Base-by-base conservation (phyloP, 2,888 invertebrate genomes). In the Drosophila engyochracea region DNA sequence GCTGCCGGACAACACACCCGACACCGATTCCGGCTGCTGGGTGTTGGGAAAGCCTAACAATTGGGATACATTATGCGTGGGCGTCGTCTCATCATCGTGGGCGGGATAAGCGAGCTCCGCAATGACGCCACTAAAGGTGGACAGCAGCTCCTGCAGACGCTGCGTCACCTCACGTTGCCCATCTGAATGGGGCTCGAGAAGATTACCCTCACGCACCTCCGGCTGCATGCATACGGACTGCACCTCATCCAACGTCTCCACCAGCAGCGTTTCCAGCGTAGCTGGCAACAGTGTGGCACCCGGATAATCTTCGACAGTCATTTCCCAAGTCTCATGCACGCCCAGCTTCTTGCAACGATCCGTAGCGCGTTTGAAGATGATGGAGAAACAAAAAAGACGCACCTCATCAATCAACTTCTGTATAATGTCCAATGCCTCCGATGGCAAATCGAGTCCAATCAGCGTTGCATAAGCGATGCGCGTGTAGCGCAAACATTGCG, bases 371-470 rank as follows among this genome's bases (percentile, higher is more conserved):
- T 97, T 97, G 68, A 99, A 96, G 78, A 98, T 95, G 73, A 96
- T 96, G 12, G 96, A 95, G 95, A 98, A 96, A 82, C 98, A 98
- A 92, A 97, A 96, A 66, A 97, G 94, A 78, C 98, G 95, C 88
- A 98, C 95, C 92, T 98, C 97, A 92, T 98, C 96, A 79, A 98
- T 96, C 52, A 98, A 95, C 79, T 95, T 96, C 89, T 97, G 96
- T 60, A 99, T 96, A 71, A 97, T 96, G 83, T 97, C 97, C 63
- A 98, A 94, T 6, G 97, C 97, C 93, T 98, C 98, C 64, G 96
- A 96, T 0, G 98, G 98, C 69, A 98, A 94, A 93, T 99, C 98
- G 44, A 98, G 94, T 70, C 96, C 96, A 79, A 98, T 96, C 30
- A 99, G 94, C 7, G 96, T 95, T 47, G 96, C 96, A 91, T 98